A percentile compares a stretch with the other conserved stretches of the same genome.
phyloP scores from a whole-genome alignment of 2,113 vertebrate species.

The Thunnus thynnus region DNA sequence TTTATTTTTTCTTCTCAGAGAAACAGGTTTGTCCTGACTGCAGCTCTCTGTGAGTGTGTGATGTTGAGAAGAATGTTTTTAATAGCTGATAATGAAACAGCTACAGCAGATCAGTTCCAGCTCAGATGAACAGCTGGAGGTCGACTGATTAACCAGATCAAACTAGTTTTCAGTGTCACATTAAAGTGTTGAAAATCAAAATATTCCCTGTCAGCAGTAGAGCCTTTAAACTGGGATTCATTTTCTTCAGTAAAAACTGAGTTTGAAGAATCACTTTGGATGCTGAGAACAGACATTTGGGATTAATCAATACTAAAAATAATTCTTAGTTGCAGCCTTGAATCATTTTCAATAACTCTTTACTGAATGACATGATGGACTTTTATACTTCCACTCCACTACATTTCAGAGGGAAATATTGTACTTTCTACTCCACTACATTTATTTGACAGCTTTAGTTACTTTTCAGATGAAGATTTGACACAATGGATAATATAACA shows the following conservation, averaged over 20 bases:
- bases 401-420: too few relatives aligned
- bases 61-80: constrained; percentile 50
- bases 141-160: constrained; percentile 38
- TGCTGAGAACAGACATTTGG: background rate
- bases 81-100: constrained; percentile 56
- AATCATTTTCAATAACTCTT: too few relatives aligned
- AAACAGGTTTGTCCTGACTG: too few relatives aligned
- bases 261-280: background rate
- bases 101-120: constrained; percentile 62
- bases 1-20: too few relatives aligned
- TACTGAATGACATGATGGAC: too few relatives aligned
- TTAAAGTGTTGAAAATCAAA: constrained; percentile 13
- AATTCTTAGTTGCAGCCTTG: background rate
- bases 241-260: background rate
- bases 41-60: too few relatives aligned
- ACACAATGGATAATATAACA: too few relatives aligned
- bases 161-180: constrained; percentile 37
- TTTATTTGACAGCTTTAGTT: too few relatives aligned
- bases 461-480: too few relatives aligned
- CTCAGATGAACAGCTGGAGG: constrained; percentile 48
- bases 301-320: background rate
- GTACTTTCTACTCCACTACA: too few relatives aligned
- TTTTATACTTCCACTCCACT: too few relatives aligned
- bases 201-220: background rate
- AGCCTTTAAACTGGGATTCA: background rate